Evolutionary conservation across 35 echinoderm and acorn worm genomes (phyloP), one percentile per base, ranked within the genome.

Genomic region (Stichopus chloronotus): DNA sequence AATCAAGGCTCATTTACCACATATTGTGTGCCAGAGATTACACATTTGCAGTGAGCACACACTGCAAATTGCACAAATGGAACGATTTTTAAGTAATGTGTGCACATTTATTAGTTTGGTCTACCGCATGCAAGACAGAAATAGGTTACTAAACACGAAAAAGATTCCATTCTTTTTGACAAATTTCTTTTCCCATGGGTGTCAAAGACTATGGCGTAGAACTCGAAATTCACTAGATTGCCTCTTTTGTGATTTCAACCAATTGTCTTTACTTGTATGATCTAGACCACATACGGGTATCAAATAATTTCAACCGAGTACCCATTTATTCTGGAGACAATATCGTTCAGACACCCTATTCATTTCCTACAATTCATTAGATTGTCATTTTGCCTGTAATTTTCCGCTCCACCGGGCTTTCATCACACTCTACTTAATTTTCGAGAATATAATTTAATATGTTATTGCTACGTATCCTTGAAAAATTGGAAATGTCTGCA

Each of bases 401-500:
- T 85, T 85, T 85, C 82, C 13, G 82, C 82, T 58, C 57, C 82
- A 58, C 17, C 3, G 20, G 57, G 55, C 82, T 85, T 85, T 85
- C 82, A 85, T 85, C 56, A 85, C 82, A 85, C 82, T 85, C 82
- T 85, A 85, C 82, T 85, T 85, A 85, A 85, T 85, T 85, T 85
- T 85, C 55, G 16, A 58, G 82, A 85, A 85, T 85, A 85, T 85
- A 85, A 85, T 85, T 85, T 85, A 85, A 85, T 85, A 85, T 85
- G 82, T 85, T 85, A 85, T 85, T 85, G 82, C 82, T 85, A 85
- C 82, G 82, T 85, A 85, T 85, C 82, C 82, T 85, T 85, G 82
- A 85, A 85, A 85, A 85, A 85, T 85, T 85, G 82, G 55, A 85
- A 85, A 85, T 85, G 82, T 85, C 82, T 85, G 82, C 82, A 85